Evolutionary conservation across 2,797 vertebrate species (phyloP).

Genomic region (Bufotes viridis): DNA sequence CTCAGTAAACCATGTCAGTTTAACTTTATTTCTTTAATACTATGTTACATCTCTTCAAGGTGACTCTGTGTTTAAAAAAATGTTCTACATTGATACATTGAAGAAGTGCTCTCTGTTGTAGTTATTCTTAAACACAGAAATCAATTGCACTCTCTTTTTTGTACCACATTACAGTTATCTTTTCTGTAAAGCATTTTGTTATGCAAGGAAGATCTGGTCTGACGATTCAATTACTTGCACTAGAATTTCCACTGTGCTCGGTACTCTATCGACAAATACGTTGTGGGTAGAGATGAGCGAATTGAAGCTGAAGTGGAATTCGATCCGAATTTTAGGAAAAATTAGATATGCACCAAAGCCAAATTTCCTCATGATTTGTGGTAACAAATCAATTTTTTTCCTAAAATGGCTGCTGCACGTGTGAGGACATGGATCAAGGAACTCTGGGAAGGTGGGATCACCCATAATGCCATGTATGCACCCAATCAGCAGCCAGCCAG

Average conservation of each 20-base stretch:
- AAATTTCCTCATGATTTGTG: too few relatives aligned
- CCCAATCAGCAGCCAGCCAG: too few relatives aligned
- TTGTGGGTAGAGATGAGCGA: too few relatives aligned
- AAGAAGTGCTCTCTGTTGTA: too few relatives aligned
- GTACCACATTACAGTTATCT: conserved; percentile 6
- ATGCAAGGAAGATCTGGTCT: conserved; percentile 27
- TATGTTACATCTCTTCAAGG: not conserved
- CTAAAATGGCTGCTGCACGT: too few relatives aligned
- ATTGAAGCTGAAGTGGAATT: too few relatives aligned
- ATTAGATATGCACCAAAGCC: too few relatives aligned
- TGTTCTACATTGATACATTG: conserved; percentile 12
- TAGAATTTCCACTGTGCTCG: conserved; percentile 13
- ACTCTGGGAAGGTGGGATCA: too few relatives aligned
- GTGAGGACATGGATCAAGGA: too few relatives aligned
- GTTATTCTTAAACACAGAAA: conserved; percentile 1
- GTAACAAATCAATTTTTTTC: too few relatives aligned
- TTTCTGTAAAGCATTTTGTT: conserved; percentile 30
- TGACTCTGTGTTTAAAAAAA: not conserved
- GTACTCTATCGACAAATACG: conserved; percentile 28
- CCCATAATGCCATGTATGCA: too few relatives aligned
- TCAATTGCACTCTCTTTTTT: not conserved
- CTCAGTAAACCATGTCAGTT: not conserved
- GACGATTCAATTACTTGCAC: conserved; percentile 32
- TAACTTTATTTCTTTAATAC: not conserved
- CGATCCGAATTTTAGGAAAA: too few relatives aligned